These are phyloP conservation scores for Saccostrea echinata DNA, from an alignment of 1,140 invertebrate species.

Conservation along the genomic window DNA sequence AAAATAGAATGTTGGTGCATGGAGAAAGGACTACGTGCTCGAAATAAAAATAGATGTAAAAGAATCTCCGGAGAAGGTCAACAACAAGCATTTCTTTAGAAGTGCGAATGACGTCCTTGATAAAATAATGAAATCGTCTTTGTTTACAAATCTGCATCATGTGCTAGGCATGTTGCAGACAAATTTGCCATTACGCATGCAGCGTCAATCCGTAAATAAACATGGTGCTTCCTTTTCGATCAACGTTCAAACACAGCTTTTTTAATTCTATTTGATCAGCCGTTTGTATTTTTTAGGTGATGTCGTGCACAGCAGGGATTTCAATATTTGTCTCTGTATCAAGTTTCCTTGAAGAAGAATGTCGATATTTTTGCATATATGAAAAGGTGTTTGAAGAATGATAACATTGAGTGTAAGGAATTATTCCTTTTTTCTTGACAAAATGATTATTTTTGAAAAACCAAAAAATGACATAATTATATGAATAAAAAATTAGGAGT, in stretches of 20 bases:
- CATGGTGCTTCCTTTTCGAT: background rate
- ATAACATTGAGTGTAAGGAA: no score
- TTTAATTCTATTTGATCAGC: constrained; percentile 4
- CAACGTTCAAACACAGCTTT: background rate
- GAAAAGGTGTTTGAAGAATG: no score
- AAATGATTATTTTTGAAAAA: no score
- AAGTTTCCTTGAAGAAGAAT: background rate
- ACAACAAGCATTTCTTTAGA: background rate
- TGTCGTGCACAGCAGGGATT: background rate
- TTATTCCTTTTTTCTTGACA: no score
- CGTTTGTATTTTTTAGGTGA: background rate
- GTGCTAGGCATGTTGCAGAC: background rate
- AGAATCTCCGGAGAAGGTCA: background rate
- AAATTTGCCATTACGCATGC: background rate
- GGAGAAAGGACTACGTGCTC: background rate
- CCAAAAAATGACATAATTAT: no score
- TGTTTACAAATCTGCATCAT: constrained; percentile 6
- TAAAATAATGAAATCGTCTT: constrained; percentile 11
- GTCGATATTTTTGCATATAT: background rate
- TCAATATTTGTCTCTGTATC: background rate
- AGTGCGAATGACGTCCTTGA: constrained; percentile 6
- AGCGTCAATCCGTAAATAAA: background rate
- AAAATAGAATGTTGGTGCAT: background rate
- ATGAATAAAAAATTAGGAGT: no score
- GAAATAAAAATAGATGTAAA: background rate